Percentiles rank a stretch among this genome's conserved stretches.
These are phyloP conservation scores for Cyrtorhinus lividipennis DNA, from an alignment of 1,140 invertebrate genomes.

Conservation along the genomic window DNA sequence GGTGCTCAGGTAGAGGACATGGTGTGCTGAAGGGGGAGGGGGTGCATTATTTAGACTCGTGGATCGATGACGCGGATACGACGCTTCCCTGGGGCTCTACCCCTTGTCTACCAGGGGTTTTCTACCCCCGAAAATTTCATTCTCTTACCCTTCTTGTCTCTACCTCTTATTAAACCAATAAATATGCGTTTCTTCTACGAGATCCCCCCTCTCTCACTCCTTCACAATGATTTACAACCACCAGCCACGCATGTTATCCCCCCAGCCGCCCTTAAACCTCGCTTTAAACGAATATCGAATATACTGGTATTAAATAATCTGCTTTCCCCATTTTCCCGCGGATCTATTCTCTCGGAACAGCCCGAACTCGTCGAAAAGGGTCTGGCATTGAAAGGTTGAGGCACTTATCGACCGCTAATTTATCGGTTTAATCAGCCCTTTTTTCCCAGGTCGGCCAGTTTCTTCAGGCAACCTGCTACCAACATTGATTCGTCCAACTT, in stretches of 20 bases:
- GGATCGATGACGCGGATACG: background rate
- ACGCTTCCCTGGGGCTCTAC: background rate
- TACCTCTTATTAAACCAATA: background rate
- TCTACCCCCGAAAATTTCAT: background rate
- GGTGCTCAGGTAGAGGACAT: background rate
- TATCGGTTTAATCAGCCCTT: too few species aligned
- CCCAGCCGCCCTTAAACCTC: too few species aligned
- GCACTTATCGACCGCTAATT: too few species aligned
- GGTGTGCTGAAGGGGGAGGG: background rate
- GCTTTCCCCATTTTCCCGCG: too few species aligned
- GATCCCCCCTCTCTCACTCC: background rate
- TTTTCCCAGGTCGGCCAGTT: too few species aligned
- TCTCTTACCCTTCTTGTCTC: background rate
- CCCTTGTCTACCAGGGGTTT: background rate
- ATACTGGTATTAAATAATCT: too few species aligned
- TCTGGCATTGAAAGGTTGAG: too few species aligned
- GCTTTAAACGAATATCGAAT: too few species aligned
- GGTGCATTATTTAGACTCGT: background rate
- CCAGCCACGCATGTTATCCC: background rate
- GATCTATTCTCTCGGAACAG: too few species aligned
- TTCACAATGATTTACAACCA: background rate
- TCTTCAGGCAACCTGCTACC: too few species aligned
- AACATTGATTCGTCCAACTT: too few species aligned
- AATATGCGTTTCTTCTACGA: background rate
- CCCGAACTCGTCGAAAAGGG: too few species aligned